Conservation (phyloP, 2,113 vertebrate genomes). For the Petromus typicus region DNA sequence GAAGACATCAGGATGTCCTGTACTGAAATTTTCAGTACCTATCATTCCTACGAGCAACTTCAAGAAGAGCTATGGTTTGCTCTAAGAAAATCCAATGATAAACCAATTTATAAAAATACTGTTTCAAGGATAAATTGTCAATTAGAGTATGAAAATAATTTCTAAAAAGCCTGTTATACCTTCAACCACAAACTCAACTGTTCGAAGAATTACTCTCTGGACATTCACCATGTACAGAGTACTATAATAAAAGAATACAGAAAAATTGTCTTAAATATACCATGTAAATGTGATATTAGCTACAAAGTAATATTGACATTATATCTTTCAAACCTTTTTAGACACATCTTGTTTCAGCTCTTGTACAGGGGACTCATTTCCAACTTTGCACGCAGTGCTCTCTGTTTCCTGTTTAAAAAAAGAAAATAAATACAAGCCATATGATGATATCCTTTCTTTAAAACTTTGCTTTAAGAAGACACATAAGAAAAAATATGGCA, state of each 20-base stretch:
- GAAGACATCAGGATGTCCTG: conserved; percentile 46
- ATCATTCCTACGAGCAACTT: conserved; percentile 33
- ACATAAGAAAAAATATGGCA: background rate
- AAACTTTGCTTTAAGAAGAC: conserved; percentile 35
- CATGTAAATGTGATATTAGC: conserved; percentile 1
- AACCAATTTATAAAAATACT: conserved; percentile 37
- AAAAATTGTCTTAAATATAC: conserved; percentile 22
- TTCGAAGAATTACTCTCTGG: conserved; percentile 48
- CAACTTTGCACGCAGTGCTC: conserved; percentile 73
- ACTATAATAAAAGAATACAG: conserved; percentile 7
- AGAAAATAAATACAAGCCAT: conserved; percentile 34
- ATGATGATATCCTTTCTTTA: conserved; percentile 36
- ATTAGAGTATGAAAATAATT: conserved; percentile 49
- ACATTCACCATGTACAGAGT: background rate
- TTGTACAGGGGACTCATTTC: conserved; percentile 79
- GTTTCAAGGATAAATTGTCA: conserved; percentile 33
- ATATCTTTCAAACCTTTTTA: conserved; percentile 87
- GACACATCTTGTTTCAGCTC: conserved; percentile 89
- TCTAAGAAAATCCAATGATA: conserved; percentile 37
- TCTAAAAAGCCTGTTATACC: conserved; percentile 10
- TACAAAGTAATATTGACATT: conserved; percentile 54
- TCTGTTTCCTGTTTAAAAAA: conserved; percentile 83
- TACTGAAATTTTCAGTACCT: conserved; percentile 27
- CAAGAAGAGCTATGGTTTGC: conserved; percentile 15
- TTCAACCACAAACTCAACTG: conserved; percentile 47